These are phyloP conservation scores for Gymnocephalus cernua DNA, from an alignment of 2,113 vertebrate genomes.

Conservation along the genomic window DNA sequence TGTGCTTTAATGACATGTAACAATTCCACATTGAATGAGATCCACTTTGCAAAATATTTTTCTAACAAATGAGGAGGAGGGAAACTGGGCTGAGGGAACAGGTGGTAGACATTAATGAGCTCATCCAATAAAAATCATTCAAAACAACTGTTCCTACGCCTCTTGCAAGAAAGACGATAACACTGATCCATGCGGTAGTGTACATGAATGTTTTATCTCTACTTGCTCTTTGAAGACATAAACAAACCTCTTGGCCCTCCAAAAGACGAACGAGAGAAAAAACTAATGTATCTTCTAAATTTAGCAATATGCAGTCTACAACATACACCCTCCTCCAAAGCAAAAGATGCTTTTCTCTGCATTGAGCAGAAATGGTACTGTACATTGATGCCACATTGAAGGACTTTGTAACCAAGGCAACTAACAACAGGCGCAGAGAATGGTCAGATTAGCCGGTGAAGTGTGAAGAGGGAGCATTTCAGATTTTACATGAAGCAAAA, in stretches of 20 bases:
- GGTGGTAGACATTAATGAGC: slow-evolving; percentile 58
- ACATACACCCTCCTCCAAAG: slow-evolving; percentile 54
- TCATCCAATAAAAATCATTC: slow-evolving; percentile 38
- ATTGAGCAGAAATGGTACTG: slow-evolving; percentile 65
- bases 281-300: slow-evolving; percentile 69
- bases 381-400: slow-evolving; percentile 75
- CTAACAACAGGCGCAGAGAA: slow-evolving; percentile 79
- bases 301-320: slow-evolving; percentile 60
- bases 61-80: slow-evolving; percentile 44
- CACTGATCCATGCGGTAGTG: slow-evolving; percentile 39
- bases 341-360: slow-evolving; percentile 53
- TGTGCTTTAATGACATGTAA: slow-evolving; percentile 32
- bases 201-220: slow-evolving; percentile 55
- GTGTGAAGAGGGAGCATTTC: slow-evolving; percentile 70
- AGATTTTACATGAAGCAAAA: slow-evolving; percentile 56
- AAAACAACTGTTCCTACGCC: slow-evolving; percentile 42
- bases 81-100: slow-evolving; percentile 37
- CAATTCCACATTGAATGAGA: slow-evolving; percentile 28
- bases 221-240: slow-evolving; percentile 52
- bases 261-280: slow-evolving; percentile 33
- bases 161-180: slow-evolving; percentile 34
- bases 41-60: slow-evolving; percentile 24
- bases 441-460: slow-evolving; percentile 78
- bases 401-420: slow-evolving; percentile 86
- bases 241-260: slow-evolving; percentile 47